phyloP scores from a whole-genome alignment of 2,888 invertebrate species.

The Eupithecia insigniata region DNA sequence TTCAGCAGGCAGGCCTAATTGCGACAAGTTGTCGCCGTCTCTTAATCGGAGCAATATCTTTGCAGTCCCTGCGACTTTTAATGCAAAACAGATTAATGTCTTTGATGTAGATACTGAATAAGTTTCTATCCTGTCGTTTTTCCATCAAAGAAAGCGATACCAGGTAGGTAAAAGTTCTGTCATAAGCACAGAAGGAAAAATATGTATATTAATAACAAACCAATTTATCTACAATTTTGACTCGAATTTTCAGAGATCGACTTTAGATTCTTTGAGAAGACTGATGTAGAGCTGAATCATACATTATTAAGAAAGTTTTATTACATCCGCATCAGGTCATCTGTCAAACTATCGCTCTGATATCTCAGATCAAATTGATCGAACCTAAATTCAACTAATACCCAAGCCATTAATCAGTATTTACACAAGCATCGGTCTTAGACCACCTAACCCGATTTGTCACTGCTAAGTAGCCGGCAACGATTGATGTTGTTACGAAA shows the following conservation, averaged over 20 bases:
- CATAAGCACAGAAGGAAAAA: not conserved
- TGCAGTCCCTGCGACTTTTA: constrained; percentile 31
- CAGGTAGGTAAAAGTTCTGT: not conserved
- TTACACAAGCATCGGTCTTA: constrained; percentile 27
- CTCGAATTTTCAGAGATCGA: not conserved
- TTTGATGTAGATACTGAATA: not conserved
- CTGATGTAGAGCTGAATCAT: not conserved
- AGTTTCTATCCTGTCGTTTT: constrained; percentile 5
- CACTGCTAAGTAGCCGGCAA: constrained; percentile 42
- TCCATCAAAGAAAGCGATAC: not conserved
- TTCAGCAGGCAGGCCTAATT: constrained; percentile 56
- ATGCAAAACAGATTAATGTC: constrained; percentile 14
- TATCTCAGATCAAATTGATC: not conserved
- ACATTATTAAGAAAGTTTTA: not conserved
- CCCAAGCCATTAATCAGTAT: constrained; percentile 12
- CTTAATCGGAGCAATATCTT: constrained; percentile 33
- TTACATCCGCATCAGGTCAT: not conserved
- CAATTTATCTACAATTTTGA: too few relatives aligned
- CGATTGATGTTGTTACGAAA: constrained; percentile 51
- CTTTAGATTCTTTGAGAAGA: not conserved
- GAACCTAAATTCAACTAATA: not conserved
- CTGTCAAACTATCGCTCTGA: not conserved
- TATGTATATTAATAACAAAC: not conserved
- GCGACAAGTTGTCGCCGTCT: constrained; percentile 57
- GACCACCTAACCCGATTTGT: constrained; percentile 45